Base-by-base conservation (phyloP, 1,140 invertebrate genomes). In the Philaenus spumarius region DNA sequence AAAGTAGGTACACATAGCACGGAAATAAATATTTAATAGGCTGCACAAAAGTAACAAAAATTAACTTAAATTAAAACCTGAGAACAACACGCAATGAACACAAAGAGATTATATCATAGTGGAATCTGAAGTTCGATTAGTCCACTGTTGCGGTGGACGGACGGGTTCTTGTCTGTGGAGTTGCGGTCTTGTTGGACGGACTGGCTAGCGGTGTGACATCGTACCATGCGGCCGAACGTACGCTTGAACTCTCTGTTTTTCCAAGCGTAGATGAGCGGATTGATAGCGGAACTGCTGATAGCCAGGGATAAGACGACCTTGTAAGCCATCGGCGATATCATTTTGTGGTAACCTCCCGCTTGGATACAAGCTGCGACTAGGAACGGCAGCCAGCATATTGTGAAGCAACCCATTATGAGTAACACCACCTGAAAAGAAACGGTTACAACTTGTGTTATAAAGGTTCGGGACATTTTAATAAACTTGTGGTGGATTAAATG, bases 211-310 rank as follows among this genome's bases (percentile, higher is more conserved):
- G 56, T 42, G 34, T 46, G 56, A 65, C 84, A 85, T 14, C 78
- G 76, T 2, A 87, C 68, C 2, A 87, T 72, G 45, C 78, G 80
- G 15, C 76, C 73, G 65, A 87, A 87, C 2, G 85, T 82, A 22
- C 77, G 77, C 6, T 85, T 79, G 63, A 88, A 88, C 43, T 82
- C 84, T 5, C 78, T 74, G 66, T 88, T 89, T 70, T 89, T 89
- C 87, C 87, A 89, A 11, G 85, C 85, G 70, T 89, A 89, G 62
- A 89, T 88, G 14, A 89, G 71, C 1, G 87, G 86, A 70, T 89
- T 89, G 53, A 89, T 80, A 5, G 82, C 83, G 1, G 86, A 88
- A 71, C 88, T 89, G 30, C 80, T 78, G 67, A 88, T 81, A 2
- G 85, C 85, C 42, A 89, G 72, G 1, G 82, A 84, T 55, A 85